These are phyloP conservation scores for Sinosuthora webbiana DNA, from an alignment of 2,113 vertebrate species.

Conservation along the genomic window DNA sequence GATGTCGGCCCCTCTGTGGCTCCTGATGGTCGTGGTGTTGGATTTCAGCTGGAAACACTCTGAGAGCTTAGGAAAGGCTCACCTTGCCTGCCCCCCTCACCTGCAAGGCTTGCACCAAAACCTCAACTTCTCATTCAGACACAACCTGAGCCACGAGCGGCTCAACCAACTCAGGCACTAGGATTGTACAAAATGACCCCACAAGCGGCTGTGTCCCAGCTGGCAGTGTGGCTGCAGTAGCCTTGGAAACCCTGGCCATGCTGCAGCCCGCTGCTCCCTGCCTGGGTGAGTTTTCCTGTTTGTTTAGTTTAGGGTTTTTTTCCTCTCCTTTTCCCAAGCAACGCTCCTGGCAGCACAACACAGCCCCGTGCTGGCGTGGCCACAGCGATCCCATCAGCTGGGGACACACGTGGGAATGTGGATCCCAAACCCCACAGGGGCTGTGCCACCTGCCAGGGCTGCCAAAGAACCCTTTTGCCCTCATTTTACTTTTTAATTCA, in stretches of 20 bases:
- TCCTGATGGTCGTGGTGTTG: constrained; percentile 70
- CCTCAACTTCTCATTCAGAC: fast-evolving
- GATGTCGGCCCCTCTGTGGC: constrained; percentile 70
- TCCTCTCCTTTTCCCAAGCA: not conserved
- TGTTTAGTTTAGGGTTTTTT: not conserved
- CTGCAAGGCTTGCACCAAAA: not conserved
- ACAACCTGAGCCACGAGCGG: fast-evolving
- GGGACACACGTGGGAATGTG: fast-evolving
- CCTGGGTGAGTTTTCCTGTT: not conserved
- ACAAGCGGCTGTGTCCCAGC: fast-evolving
- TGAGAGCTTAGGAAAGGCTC: constrained; percentile 75
- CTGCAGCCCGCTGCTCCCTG: not conserved
- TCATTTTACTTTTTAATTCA: not conserved
- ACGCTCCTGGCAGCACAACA: not conserved
- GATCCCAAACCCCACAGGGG: not conserved
- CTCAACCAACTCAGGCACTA: fast-evolving
- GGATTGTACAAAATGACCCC: not conserved
- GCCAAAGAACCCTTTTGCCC: not conserved
- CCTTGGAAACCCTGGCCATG: not conserved
- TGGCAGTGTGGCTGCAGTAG: not conserved
- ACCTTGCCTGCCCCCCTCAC: constrained; percentile 40
- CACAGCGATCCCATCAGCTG: not conserved
- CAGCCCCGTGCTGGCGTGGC: fast-evolving
- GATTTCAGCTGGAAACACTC: constrained; percentile 73
- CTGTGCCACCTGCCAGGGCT: not conserved